phyloP scores from a whole-genome alignment of 2,888 invertebrate species.

The Neocrepidodera transversa region DNA sequence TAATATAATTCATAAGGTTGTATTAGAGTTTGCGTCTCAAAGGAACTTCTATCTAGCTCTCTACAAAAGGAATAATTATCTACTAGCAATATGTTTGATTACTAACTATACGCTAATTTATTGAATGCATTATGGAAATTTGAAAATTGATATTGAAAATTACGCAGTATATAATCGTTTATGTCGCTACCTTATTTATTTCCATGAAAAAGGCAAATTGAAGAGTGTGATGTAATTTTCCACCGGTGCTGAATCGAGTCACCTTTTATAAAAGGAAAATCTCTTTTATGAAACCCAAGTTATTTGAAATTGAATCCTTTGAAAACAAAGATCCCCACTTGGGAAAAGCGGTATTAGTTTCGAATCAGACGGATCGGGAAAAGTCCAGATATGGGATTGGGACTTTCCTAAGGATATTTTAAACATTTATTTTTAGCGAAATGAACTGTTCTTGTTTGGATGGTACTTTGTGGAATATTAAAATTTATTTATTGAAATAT shows the following conservation, averaged over 20 bases:
- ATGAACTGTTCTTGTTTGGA: too few relatives aligned
- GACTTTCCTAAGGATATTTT: conserved; percentile 1
- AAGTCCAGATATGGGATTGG: conserved; percentile 16
- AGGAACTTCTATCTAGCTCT: too few relatives aligned
- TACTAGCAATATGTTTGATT: too few relatives aligned
- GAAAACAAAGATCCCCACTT: conserved; percentile 35
- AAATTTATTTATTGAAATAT: too few relatives aligned
- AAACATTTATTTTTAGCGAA: not conserved
- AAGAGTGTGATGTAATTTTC: conserved; percentile 34
- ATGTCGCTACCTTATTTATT: too few relatives aligned
- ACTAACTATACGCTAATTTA: too few relatives aligned
- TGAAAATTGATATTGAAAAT: too few relatives aligned
- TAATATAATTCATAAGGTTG: conserved; percentile 29
- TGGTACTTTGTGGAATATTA: too few relatives aligned
- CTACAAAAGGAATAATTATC: too few relatives aligned
- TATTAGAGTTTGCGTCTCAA: conserved; percentile 23
- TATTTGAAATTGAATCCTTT: conserved; percentile 39
- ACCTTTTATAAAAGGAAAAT: conserved; percentile 30
- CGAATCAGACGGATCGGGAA: conserved; percentile 21
- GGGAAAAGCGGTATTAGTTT: conserved; percentile 23
- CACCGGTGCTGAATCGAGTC: conserved; percentile 18
- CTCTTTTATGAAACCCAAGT: conserved; percentile 35
- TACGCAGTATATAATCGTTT: too few relatives aligned
- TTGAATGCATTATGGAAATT: too few relatives aligned
- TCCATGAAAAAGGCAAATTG: not conserved